Conservation (phyloP, 2,797 vertebrate species). For the Dendrocincla fuliginosa region DNA sequence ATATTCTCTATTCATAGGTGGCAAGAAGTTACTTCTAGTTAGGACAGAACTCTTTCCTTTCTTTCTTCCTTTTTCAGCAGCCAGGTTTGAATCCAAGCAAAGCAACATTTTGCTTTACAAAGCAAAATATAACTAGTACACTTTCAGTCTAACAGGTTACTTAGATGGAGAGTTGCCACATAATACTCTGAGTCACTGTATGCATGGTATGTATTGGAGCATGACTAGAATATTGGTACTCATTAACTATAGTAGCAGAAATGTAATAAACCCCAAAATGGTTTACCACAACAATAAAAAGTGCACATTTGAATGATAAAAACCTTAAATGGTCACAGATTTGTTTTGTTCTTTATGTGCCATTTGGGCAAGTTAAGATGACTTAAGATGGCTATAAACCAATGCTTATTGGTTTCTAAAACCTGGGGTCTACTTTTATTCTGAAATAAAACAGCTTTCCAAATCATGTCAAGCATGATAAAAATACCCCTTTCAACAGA, state of each 20-base stretch:
- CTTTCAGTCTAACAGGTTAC: background rate
- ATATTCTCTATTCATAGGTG: background rate
- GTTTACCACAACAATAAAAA: background rate
- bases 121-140: background rate
- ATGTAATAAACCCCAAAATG: background rate
- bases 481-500: background rate
- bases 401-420: background rate
- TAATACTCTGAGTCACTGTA: background rate
- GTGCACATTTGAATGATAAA: background rate
- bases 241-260: background rate
- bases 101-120: background rate
- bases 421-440: background rate
- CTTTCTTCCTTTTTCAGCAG: background rate
- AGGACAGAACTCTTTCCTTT: background rate
- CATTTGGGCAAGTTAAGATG: background rate
- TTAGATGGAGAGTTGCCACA: background rate
- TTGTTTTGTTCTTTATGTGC: background rate
- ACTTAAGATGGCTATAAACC: background rate
- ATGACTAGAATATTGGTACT: background rate
- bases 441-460: background rate
- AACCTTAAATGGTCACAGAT: background rate
- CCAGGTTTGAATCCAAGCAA: background rate
- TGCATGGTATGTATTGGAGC: background rate
- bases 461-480: background rate
- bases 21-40: background rate